These are phyloP conservation scores for Chaunax sp. DNA, from an alignment of 2,797 vertebrate species.

Conservation along the genomic window DNA sequence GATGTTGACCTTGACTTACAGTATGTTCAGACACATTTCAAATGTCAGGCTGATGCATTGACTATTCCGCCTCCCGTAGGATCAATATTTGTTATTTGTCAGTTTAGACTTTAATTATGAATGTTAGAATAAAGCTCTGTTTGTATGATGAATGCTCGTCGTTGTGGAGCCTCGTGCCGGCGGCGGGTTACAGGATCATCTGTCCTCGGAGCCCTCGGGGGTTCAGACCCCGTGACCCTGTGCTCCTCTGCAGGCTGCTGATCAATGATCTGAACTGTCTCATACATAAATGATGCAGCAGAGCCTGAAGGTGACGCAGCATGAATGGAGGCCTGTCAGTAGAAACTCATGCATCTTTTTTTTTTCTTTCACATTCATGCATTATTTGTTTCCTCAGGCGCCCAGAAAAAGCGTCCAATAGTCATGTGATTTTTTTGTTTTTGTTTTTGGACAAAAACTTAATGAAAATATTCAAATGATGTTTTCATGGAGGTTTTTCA, in stretches of 20 bases:
- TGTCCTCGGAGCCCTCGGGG: conserved; percentile 43
- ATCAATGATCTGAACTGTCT: conserved; percentile 66
- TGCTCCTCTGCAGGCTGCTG: conserved; percentile 37
- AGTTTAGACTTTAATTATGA: conserved; percentile 63
- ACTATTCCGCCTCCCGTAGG: conserved; percentile 7
- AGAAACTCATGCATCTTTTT: conserved; percentile 21
- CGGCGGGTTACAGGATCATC: conserved; percentile 45
- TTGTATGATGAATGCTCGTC: conserved; percentile 62
- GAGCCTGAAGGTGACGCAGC: conserved; percentile 43
- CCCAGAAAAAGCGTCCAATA: no score
- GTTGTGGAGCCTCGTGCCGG: conserved; percentile 34
- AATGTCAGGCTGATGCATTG: neutral
- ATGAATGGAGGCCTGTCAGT: conserved; percentile 19
- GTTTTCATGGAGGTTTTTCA: no score
- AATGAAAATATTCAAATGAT: no score
- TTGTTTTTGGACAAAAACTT: no score
- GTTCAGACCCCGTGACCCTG: conserved; percentile 47
- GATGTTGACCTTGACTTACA: conserved; percentile 47
- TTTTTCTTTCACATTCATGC: neutral
- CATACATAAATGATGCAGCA: conserved; percentile 54
- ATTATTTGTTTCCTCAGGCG: neutral
- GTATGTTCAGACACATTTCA: conserved; percentile 8
- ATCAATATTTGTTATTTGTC: conserved; percentile 66
- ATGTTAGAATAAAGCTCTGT: conserved; percentile 61
- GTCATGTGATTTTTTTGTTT: neutral